Percentiles rank a stretch among this genome's conserved stretches.
These are phyloP conservation scores for Semicossyphus pulcher DNA, from an alignment of 2,113 vertebrate genomes.

Conservation along the genomic window DNA sequence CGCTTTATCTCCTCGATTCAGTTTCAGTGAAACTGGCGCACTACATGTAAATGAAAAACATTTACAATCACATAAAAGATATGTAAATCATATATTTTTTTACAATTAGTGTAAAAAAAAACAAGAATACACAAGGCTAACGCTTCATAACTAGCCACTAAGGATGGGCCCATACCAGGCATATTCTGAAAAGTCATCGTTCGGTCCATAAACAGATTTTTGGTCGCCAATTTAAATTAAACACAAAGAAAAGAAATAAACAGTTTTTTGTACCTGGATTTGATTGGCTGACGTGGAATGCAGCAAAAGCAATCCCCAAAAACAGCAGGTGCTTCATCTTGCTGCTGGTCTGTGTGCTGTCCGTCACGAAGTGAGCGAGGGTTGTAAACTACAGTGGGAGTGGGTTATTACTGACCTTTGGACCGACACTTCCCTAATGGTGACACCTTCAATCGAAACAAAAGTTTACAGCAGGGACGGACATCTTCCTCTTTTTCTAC, in stretches of 20 bases:
- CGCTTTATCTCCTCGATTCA: constrained; percentile 1
- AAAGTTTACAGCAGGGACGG: constrained; percentile 1
- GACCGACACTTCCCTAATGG: constrained; percentile 39
- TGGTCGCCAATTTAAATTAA: neutral
- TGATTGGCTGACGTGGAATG: constrained; percentile 44
- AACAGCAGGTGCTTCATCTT: constrained; percentile 76
- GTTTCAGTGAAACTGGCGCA: neutral
- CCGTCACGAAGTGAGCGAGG: constrained; percentile 40
- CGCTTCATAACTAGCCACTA: neutral
- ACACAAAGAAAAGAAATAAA: neutral
- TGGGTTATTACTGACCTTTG: constrained; percentile 71
- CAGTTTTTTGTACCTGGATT: constrained; percentile 60
- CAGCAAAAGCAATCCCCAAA: constrained; percentile 60
- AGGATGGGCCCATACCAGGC: neutral
- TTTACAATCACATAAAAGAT: neutral
- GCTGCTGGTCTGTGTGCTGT: constrained; percentile 49
- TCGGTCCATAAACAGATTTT: neutral
- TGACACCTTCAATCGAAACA: constrained; percentile 44
- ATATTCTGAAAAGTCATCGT: neutral
- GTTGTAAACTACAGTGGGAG: constrained; percentile 66
- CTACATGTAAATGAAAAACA: neutral
- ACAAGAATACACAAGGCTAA: neutral
- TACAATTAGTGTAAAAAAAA: neutral
- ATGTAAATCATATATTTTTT: neutral
- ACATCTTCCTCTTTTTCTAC: neutral